Percentiles rank a stretch among this genome's conserved stretches.
These are phyloP conservation scores for Periophthalmus magnuspinnatus DNA, from an alignment of 2,797 vertebrate genomes.

Conservation along the genomic window DNA sequence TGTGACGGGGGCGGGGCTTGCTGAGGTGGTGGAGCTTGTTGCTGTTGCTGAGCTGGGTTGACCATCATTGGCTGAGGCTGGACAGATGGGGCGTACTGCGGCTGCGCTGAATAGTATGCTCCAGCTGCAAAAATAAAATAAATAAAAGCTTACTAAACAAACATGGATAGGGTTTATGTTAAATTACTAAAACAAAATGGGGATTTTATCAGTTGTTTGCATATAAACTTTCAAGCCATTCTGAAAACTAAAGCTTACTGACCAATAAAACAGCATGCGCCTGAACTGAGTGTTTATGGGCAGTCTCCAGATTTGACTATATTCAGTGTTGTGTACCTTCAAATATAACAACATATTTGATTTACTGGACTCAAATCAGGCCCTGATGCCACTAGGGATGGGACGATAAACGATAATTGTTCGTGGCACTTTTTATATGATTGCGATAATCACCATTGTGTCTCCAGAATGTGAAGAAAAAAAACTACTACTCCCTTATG, in stretches of 20 bases:
- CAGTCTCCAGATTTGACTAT: not conserved
- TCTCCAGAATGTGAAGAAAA: too few species aligned
- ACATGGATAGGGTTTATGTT: not conserved
- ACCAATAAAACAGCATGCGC: not conserved
- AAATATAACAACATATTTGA: not conserved
- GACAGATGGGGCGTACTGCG: constrained; percentile 85
- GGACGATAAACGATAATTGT: too few species aligned
- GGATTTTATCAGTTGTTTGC: not conserved
- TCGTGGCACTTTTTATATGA: too few species aligned
- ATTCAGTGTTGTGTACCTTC: not conserved
- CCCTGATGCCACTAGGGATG: not conserved
- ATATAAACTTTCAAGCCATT: not conserved
- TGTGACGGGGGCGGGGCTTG: constrained; percentile 75
- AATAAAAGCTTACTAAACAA: not conserved
- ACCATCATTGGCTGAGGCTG: constrained; percentile 87
- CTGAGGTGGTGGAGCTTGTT: constrained; percentile 75
- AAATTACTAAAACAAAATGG: not conserved
- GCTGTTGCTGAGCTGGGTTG: constrained; percentile 77
- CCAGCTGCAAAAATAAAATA: constrained; percentile 75
- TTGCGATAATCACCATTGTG: too few species aligned
- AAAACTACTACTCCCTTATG: too few species aligned
- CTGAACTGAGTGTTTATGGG: not conserved
- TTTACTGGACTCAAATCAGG: not conserved
- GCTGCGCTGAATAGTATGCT: constrained; percentile 90
- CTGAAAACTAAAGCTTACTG: not conserved